Conservation (phyloP, 1,140 invertebrate species). For the Monochamus saltuarius region DNA sequence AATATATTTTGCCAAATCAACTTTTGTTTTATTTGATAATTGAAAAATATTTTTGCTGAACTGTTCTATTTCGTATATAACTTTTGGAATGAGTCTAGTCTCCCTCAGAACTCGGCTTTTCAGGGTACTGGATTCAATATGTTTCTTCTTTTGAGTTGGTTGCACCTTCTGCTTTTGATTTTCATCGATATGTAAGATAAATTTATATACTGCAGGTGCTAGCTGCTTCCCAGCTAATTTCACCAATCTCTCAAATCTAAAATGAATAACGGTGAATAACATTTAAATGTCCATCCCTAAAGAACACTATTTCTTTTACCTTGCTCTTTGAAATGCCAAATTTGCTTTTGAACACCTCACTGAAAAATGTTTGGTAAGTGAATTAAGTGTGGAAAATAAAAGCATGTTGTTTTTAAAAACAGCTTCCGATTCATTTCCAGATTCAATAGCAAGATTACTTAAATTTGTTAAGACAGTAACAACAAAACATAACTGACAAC, state of each 20-base stretch:
- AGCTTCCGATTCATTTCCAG: constrained; percentile 50
- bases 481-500: constrained; percentile 53
- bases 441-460: constrained; percentile 46
- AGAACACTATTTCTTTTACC: constrained; percentile 36
- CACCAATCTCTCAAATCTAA: constrained; percentile 59
- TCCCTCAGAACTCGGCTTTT: constrained; percentile 62
- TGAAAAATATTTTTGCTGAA: constrained; percentile 60
- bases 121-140: constrained; percentile 49
- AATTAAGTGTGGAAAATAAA: constrained; percentile 52
- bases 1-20: constrained; percentile 57
- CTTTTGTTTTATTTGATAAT: constrained; percentile 59
- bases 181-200: constrained; percentile 59
- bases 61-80: constrained; percentile 61
- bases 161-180: constrained; percentile 48
- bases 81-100: constrained; percentile 59
- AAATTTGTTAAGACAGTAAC: constrained; percentile 51
- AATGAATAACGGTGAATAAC: constrained; percentile 11
- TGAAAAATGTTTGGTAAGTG: constrained; percentile 56
- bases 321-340: constrained; percentile 53
- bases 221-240: constrained; percentile 60
- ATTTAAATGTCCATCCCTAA: not conserved
- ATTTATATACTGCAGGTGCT: constrained; percentile 56
- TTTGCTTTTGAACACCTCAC: constrained; percentile 51
- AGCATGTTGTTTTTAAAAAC: constrained; percentile 55
- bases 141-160: constrained; percentile 40